Evolutionary conservation across 2,797 vertebrate genomes (phyloP).

Genomic region (Peromyscus nudipes): DNA sequence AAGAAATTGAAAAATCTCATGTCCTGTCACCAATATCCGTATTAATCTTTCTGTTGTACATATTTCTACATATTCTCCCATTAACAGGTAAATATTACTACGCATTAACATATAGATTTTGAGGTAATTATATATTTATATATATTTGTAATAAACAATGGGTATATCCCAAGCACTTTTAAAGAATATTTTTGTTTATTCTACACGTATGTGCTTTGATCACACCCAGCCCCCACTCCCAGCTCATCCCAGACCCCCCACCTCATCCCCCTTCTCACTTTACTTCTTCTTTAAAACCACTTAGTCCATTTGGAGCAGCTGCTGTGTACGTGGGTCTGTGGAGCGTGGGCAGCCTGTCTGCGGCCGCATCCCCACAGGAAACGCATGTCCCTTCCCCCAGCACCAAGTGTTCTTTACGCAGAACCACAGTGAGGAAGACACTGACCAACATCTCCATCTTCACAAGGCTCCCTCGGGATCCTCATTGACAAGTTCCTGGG

Average conservation of each 20-base stretch:
- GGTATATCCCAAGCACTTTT: not conserved
- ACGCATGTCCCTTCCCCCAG: not conserved
- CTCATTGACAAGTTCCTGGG: not conserved
- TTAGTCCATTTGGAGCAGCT: not conserved
- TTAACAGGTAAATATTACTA: not conserved
- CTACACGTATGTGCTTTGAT: not conserved
- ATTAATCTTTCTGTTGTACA: not conserved
- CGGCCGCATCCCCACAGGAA: not conserved
- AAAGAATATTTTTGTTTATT: not conserved
- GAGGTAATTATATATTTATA: not conserved
- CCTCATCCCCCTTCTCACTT: not conserved
- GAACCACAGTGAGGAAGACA: not conserved
- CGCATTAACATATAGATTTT: not conserved
- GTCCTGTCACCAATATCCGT: not conserved
- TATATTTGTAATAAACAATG: not conserved
- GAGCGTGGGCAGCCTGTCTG: not conserved
- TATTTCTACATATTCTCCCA: not conserved
- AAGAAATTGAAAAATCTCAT: not conserved
- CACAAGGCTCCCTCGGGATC: not conserved
- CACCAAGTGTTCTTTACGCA: not conserved
- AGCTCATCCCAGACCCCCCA: no score
- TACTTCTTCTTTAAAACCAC: not conserved
- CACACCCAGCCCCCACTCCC: not conserved
- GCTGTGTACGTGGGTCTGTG: not conserved
- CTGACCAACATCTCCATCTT: not conserved